Evolutionary conservation across 1,140 invertebrate genomes (phyloP).

Genomic region (Caerostris darwini): DNA sequence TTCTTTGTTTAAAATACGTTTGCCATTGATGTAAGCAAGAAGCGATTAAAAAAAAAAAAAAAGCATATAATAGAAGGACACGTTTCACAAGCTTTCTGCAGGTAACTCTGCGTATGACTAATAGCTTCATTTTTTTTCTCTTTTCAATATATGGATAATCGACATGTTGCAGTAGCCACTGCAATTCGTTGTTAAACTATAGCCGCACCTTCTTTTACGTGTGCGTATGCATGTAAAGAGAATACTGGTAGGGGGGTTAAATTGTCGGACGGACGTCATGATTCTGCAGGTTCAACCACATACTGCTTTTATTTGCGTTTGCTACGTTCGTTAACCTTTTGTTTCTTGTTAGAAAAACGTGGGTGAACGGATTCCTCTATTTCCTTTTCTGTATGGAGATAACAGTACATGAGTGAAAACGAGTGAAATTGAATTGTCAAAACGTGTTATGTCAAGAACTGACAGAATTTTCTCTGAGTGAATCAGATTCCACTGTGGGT

Average conservation of each 20-base stretch:
- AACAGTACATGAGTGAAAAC: neutral
- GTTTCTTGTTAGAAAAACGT: constrained; percentile 30
- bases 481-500: too few relatives aligned
- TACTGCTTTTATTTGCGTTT: constrained; percentile 17
- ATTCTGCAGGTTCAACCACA: neutral
- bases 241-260: neutral
- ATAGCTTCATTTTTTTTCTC: neutral
- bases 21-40: neutral
- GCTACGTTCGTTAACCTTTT: constrained; percentile 34
- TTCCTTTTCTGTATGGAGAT: neutral
- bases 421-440: neutral
- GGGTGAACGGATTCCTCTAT: neutral
- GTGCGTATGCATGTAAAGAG: neutral
- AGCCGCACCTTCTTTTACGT: neutral
- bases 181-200: neutral
- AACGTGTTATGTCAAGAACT: too few relatives aligned
- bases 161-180: neutral
- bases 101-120: constrained; percentile 4
- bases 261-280: neutral
- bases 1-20: neutral
- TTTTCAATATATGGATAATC: neutral
- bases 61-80: neutral
- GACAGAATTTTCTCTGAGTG: too few relatives aligned
- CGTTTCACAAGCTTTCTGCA: neutral
- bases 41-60: too few relatives aligned